Conservation (phyloP, 2,113 vertebrate genomes). For the Bombycilla garrulus region DNA sequence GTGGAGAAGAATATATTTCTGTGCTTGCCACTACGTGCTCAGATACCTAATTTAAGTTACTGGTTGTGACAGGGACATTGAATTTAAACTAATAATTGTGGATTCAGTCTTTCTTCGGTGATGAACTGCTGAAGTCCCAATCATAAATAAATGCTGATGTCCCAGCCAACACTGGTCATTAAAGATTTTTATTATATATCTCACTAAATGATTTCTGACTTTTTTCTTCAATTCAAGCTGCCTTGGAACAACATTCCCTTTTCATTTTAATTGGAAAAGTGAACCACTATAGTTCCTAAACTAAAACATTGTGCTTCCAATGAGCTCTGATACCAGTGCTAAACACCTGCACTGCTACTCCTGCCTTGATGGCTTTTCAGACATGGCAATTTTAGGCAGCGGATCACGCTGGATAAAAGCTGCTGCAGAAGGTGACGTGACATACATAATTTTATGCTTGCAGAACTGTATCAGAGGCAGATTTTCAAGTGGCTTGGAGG, state of each 20-base stretch:
- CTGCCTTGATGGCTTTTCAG: background rate
- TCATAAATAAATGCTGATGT: background rate
- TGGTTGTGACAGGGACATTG: background rate
- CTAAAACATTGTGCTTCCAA: background rate
- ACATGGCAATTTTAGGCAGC: background rate
- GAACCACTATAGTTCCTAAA: background rate
- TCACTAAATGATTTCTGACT: background rate
- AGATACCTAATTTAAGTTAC: constrained; percentile 24
- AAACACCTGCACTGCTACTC: background rate
- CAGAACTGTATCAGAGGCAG: background rate
- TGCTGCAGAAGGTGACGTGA: background rate
- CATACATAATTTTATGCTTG: background rate
- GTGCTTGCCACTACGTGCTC: background rate
- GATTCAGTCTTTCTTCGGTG: background rate
- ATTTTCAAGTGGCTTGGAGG: background rate
- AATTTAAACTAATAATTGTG: constrained; percentile 14
- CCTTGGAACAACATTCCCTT: background rate
- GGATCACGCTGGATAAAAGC: background rate
- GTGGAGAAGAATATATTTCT: background rate
- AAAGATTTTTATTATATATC: background rate
- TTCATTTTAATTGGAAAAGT: background rate
- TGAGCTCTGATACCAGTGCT: background rate
- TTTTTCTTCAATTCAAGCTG: background rate
- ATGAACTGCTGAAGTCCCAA: background rate
- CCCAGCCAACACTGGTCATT: background rate